A percentile compares a stretch with the other conserved stretches of the same genome.
phyloP scores from a whole-genome alignment of 2,888 invertebrate species.

The Uloborus plumipes region DNA sequence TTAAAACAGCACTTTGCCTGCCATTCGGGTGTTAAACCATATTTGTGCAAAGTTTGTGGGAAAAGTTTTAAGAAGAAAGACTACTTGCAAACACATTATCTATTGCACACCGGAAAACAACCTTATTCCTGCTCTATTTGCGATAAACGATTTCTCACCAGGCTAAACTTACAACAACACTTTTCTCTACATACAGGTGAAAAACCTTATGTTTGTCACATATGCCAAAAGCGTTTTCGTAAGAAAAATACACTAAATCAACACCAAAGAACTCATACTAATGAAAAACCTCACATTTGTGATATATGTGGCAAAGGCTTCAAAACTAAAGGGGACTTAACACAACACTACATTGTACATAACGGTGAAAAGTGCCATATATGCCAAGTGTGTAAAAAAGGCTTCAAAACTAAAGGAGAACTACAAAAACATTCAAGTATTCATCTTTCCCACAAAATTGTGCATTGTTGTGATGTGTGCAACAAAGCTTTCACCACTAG shows the following conservation, averaged over 20 bases:
- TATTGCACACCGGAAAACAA: conserved; percentile 48
- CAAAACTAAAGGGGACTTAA: conserved; percentile 57
- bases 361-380: conserved; percentile 44
- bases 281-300: conserved; percentile 41
- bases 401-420: conserved; percentile 55
- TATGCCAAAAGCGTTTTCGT: conserved; percentile 40
- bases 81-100: conserved; percentile 34
- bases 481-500: conserved; percentile 38
- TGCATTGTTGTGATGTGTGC: conserved; percentile 31
- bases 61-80: conserved; percentile 50
- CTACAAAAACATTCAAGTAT: conserved; percentile 27
- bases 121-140: conserved; percentile 37
- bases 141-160: conserved; percentile 34
- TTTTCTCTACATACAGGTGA: conserved; percentile 49
- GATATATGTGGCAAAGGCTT: conserved; percentile 46
- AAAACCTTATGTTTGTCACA: conserved; percentile 30
- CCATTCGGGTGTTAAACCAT: conserved; percentile 44
- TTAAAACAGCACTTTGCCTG: conserved; percentile 41
- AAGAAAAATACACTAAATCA: conserved; percentile 54
- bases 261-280: conserved; percentile 47
- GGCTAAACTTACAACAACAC: conserved; percentile 45
- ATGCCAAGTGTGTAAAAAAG: conserved; percentile 40
- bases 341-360: conserved; percentile 50
- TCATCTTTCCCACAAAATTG: conserved; percentile 23
- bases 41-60: conserved; percentile 24